Evolutionary conservation across 64 coral and sea anemone genomes (phyloP).

Genomic region (Pocillopora damicornis): DNA sequence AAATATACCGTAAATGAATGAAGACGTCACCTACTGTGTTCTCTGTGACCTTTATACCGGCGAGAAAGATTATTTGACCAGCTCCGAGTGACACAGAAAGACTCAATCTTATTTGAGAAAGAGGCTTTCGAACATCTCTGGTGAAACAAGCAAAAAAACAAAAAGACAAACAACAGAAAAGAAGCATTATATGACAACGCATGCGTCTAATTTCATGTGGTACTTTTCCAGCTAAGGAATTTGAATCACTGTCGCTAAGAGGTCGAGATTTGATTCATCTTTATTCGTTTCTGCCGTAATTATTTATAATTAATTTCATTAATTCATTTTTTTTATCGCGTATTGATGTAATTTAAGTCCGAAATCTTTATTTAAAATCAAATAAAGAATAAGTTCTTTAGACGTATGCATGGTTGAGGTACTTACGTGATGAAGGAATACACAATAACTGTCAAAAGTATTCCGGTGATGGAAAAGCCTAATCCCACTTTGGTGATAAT

Average conservation of each 20-base stretch:
- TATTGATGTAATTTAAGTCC: too few species aligned
- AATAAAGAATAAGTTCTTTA: background rate
- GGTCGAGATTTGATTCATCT: too few species aligned
- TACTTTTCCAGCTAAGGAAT: too few species aligned
- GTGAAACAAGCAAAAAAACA: background rate
- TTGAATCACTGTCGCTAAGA: too few species aligned
- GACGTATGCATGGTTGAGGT: background rate
- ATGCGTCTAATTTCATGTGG: too few species aligned
- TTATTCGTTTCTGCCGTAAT: too few species aligned
- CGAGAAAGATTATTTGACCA: conserved; percentile 48
- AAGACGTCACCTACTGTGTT: background rate
- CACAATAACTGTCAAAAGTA: conserved; percentile 28
- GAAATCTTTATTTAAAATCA: background rate
- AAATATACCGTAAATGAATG: background rate
- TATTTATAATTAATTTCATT: too few species aligned
- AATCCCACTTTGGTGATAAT: conserved; percentile 31
- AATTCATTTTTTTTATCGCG: too few species aligned
- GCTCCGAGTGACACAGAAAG: conserved; percentile 31
- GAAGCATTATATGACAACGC: background rate
- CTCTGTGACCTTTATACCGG: conserved; percentile 16
- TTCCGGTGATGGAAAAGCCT: conserved; percentile 29
- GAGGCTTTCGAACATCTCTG: conserved; percentile 27
- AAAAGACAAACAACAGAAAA: background rate
- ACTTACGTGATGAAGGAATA: conserved; percentile 36
- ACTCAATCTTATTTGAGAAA: conserved; percentile 41